These are phyloP conservation scores for Bruchidius siliquastri DNA, from an alignment of 2,888 invertebrate species.

Conservation along the genomic window DNA sequence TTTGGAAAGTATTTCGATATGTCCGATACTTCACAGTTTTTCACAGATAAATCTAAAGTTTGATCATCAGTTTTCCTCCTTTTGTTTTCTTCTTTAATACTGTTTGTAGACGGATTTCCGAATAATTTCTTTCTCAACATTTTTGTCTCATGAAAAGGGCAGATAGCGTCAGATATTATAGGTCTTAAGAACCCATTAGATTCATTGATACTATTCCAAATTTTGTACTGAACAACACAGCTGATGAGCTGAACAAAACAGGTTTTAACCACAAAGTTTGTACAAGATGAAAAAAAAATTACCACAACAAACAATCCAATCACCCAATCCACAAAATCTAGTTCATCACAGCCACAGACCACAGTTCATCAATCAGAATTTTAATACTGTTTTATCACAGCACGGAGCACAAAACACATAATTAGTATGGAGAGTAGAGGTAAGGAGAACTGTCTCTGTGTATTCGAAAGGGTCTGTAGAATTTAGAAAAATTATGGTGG, in stretches of 20 bases:
- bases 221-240: too few relatives aligned
- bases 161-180: not conserved
- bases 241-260: too few relatives aligned
- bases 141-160: too few relatives aligned
- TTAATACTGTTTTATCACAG: too few relatives aligned
- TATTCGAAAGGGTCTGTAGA: too few relatives aligned
- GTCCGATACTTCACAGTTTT: not conserved
- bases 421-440: too few relatives aligned
- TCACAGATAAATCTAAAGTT: slow-evolving; percentile 1
- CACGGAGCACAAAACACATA: too few relatives aligned
- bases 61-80: slow-evolving; percentile 1
- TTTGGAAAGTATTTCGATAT: slow-evolving; percentile 7
- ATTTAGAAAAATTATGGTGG: too few relatives aligned
- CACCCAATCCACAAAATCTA: not conserved
- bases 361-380: too few relatives aligned
- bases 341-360: too few relatives aligned
- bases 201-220: too few relatives aligned
- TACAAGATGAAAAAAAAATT: not conserved
- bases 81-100: slow-evolving; percentile 3
- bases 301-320: not conserved
- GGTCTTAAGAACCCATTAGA: not conserved
- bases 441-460: too few relatives aligned
- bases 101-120: slow-evolving; percentile 2
- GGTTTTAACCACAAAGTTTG: not conserved
- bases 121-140: slow-evolving; percentile 13